These are phyloP conservation scores for Geophilus truncorum DNA, from an alignment of 2,888 invertebrate species.

Conservation along the genomic window DNA sequence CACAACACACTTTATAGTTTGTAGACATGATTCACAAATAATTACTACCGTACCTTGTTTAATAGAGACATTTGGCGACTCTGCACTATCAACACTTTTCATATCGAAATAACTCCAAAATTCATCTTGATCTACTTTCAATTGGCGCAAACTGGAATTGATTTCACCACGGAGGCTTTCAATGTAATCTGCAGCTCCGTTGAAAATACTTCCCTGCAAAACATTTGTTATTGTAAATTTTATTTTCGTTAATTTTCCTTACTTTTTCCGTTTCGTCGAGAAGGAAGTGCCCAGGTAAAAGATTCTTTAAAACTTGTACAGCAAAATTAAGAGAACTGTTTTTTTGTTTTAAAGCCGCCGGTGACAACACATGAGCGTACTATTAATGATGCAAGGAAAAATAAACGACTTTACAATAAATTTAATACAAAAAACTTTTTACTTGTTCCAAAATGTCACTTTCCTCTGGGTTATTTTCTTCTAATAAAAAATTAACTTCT, in stretches of 20 bases:
- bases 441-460: background rate
- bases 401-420: background rate
- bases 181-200: constrained; percentile 4
- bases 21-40: background rate
- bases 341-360: too few species aligned
- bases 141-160: background rate
- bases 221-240: background rate
- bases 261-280: background rate
- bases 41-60: too few species aligned
- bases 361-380: too few species aligned
- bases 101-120: background rate
- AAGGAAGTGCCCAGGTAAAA: background rate
- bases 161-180: background rate
- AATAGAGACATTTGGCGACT: too few species aligned
- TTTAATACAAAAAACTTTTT: background rate
- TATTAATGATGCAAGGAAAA: too few species aligned
- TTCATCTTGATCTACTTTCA: background rate
- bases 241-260: background rate
- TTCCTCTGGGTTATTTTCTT: background rate
- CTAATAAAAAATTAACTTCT: too few species aligned
- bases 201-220: background rate
- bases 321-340: background rate
- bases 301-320: background rate
- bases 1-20: background rate
- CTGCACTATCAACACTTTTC: background rate